Evolutionary conservation across 2,888 invertebrate species (phyloP).

Genomic region (Electrophaes corylata): DNA sequence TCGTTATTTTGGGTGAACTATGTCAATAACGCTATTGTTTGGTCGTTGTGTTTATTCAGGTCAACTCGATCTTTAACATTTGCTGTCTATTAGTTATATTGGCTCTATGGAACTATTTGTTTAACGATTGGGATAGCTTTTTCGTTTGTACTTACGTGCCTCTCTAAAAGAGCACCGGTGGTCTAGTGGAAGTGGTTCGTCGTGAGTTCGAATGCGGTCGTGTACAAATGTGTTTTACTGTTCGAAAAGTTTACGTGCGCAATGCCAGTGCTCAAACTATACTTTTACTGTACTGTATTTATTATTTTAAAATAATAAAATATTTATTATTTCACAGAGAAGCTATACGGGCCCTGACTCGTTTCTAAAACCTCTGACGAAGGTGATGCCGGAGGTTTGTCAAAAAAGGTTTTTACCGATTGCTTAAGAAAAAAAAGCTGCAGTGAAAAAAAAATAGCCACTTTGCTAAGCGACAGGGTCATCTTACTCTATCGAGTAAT

Average conservation of each 20-base stretch:
- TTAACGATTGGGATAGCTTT: no score
- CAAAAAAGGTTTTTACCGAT: constrained; percentile 13
- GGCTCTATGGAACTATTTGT: neutral
- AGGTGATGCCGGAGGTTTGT: constrained; percentile 45
- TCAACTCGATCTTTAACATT: constrained; percentile 32
- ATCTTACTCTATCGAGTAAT: constrained; percentile 1
- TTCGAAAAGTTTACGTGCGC: no score
- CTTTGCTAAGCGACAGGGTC: constrained; percentile 6
- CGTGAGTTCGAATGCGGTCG: no score
- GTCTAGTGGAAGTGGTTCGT: no score
- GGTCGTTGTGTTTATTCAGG: constrained; percentile 46
- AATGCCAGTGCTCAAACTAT: neutral
- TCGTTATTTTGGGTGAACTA: constrained; percentile 20
- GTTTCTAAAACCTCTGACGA: constrained; percentile 53
- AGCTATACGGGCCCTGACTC: constrained; percentile 56
- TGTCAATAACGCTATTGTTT: constrained; percentile 35
- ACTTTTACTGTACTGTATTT: neutral
- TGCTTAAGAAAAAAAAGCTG: constrained; percentile 21
- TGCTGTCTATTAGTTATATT: neutral
- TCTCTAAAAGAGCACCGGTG: no score
- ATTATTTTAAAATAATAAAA: constrained; percentile 13
- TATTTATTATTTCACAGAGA: constrained; percentile 52
- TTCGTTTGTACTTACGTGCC: no score
- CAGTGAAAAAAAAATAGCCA: constrained; percentile 6
- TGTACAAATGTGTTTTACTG: no score